A percentile compares a stretch with the other conserved stretches of the same genome.
Evolutionary conservation across 2,113 vertebrate species (phyloP).

Genomic region (Nothocercus julius): DNA sequence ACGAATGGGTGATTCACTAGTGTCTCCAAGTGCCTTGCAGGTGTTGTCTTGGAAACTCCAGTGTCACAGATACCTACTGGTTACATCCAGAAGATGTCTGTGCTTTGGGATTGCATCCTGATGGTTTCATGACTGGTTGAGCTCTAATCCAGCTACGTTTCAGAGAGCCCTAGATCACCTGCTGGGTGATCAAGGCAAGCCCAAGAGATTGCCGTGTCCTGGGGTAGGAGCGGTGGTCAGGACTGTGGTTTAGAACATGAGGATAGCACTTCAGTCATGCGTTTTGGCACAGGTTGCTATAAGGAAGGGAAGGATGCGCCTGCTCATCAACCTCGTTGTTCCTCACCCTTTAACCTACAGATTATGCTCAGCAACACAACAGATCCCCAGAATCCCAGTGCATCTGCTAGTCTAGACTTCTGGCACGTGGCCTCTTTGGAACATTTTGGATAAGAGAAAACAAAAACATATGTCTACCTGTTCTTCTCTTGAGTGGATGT

Average conservation of each 20-base stretch:
- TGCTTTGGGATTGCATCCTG: neutral
- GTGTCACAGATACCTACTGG: neutral
- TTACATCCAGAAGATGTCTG: neutral
- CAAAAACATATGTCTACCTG: neutral
- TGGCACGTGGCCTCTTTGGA: neutral
- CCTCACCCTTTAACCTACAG: neutral
- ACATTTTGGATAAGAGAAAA: neutral
- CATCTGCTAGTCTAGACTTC: neutral
- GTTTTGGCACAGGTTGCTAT: neutral
- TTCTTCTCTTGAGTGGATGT: neutral
- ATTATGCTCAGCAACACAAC: neutral
- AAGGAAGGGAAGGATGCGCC: neutral
- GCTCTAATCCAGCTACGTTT: neutral
- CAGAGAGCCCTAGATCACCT: neutral
- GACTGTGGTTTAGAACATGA: neutral
- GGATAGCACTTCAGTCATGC: neutral
- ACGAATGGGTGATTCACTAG: neutral
- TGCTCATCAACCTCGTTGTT: neutral
- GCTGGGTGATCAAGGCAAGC: neutral
- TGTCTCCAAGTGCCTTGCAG: neutral
- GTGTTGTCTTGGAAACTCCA: neutral
- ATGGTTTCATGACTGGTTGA: neutral
- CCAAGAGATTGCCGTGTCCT: neutral
- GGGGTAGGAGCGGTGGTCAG: neutral
- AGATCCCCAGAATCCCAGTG: neutral